phyloP scores from a whole-genome alignment of 2,797 vertebrate genomes.

The Hydrocynus forskahlii region DNA sequence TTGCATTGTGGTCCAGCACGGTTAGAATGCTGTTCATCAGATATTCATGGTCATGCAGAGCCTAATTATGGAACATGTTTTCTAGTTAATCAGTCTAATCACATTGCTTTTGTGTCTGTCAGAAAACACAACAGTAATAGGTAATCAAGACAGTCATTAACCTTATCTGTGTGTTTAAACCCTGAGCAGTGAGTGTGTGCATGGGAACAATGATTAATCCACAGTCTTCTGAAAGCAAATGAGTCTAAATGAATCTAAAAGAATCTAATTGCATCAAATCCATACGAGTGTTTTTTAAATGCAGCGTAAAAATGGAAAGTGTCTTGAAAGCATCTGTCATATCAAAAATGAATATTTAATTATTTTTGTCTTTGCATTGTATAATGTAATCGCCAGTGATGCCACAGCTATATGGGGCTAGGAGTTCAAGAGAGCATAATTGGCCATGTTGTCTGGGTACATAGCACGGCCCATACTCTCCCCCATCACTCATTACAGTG shows the following conservation, averaged over 20 bases:
- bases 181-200: constrained; percentile 21
- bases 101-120: constrained; percentile 46
- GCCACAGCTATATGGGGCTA: no score
- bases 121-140: constrained; percentile 51
- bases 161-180: constrained; percentile 48
- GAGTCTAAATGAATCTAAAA: constrained; percentile 18
- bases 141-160: constrained; percentile 51
- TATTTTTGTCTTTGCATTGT: no score
- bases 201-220: constrained; percentile 33
- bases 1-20: neutral
- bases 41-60: constrained; percentile 52
- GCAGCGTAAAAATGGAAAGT: neutral
- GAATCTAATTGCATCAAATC: constrained; percentile 17
- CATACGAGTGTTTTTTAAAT: neutral
- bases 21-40: constrained; percentile 14
- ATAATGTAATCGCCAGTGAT: no score
- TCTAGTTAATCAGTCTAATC: constrained; percentile 48
- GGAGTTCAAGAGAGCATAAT: no score
- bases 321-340: neutral
- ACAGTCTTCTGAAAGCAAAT: constrained; percentile 18
- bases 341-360: neutral
- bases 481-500: no score
- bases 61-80: constrained; percentile 46
- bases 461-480: no score
- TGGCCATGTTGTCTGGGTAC: no score